These are phyloP conservation scores for Cistogaster globosa DNA, from an alignment of 2,888 invertebrate species.

Conservation along the genomic window DNA sequence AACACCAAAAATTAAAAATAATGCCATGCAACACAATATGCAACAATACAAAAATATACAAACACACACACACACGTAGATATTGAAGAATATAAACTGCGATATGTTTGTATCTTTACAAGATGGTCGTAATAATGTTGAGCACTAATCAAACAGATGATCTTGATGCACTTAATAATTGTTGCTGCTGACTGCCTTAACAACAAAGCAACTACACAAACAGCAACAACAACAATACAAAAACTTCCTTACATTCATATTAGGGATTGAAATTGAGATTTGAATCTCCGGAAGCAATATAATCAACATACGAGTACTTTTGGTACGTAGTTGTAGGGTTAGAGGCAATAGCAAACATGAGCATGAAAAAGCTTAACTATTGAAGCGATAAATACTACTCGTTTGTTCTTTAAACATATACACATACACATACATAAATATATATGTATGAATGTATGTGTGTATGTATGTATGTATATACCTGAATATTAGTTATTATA, in stretches of 20 bases:
- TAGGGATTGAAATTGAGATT: constrained; percentile 74
- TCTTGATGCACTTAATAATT: constrained; percentile 82
- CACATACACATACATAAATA: too few species aligned
- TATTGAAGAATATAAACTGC: constrained; percentile 6
- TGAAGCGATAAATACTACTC: constrained; percentile 61
- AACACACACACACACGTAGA: neutral
- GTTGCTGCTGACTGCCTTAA: constrained; percentile 70
- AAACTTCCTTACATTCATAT: constrained; percentile 61
- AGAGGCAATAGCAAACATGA: constrained; percentile 36
- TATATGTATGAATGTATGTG: neutral
- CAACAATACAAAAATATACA: too few species aligned
- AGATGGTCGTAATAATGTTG: constrained; percentile 68
- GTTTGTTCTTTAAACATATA: neutral
- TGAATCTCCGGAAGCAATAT: constrained; percentile 80
- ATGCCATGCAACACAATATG: constrained; percentile 59
- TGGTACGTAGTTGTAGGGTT: constrained; percentile 25
- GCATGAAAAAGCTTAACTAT: constrained; percentile 31
- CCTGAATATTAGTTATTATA: constrained; percentile 37
- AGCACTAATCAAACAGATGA: constrained; percentile 74
- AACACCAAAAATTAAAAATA: constrained; percentile 35
- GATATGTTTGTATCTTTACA: constrained; percentile 63
- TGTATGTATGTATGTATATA: neutral
- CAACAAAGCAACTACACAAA: constrained; percentile 45
- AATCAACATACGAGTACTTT: constrained; percentile 63
- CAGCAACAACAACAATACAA: constrained; percentile 29